Evolutionary conservation across 2,797 vertebrate genomes (phyloP).

Genomic region (Paguma larvata): DNA sequence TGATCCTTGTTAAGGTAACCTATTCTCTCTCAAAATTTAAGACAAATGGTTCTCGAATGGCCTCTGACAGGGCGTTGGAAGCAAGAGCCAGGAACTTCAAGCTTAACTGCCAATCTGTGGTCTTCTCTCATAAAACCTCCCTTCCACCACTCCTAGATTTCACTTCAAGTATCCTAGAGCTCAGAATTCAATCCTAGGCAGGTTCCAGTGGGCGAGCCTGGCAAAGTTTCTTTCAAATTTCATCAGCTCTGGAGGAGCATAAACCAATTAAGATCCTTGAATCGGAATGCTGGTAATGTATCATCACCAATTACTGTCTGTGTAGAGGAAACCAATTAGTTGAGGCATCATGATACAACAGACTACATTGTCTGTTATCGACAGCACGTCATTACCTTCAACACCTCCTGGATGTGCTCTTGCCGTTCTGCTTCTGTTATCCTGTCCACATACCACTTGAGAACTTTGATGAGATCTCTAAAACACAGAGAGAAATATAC

Average conservation of each 20-base stretch:
- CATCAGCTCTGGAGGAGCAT: neutral
- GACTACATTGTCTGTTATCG: fast-evolving
- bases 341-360: neutral
- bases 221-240: neutral
- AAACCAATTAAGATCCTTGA: slow-evolving; percentile 77
- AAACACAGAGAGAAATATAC: slow-evolving; percentile 40
- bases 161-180: neutral
- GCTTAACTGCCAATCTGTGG: neutral
- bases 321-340: slow-evolving; percentile 38
- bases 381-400: slow-evolving; percentile 92
- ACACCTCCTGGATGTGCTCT: slow-evolving; percentile 97
- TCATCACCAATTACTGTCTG: slow-evolving; percentile 28
- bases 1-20: neutral
- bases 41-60: neutral
- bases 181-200: neutral
- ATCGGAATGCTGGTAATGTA: slow-evolving; percentile 40
- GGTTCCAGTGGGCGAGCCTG: neutral
- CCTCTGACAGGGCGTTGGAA: neutral
- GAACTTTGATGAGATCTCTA: slow-evolving; percentile 98
- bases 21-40: neutral
- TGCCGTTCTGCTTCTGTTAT: slow-evolving; percentile 97
- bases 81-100: neutral
- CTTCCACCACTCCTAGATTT: neutral
- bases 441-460: slow-evolving; percentile 99
- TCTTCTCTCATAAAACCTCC: neutral